These are phyloP conservation scores for Bryconaethiops microstoma DNA, from an alignment of 2,797 vertebrate species.

Conservation along the genomic window DNA sequence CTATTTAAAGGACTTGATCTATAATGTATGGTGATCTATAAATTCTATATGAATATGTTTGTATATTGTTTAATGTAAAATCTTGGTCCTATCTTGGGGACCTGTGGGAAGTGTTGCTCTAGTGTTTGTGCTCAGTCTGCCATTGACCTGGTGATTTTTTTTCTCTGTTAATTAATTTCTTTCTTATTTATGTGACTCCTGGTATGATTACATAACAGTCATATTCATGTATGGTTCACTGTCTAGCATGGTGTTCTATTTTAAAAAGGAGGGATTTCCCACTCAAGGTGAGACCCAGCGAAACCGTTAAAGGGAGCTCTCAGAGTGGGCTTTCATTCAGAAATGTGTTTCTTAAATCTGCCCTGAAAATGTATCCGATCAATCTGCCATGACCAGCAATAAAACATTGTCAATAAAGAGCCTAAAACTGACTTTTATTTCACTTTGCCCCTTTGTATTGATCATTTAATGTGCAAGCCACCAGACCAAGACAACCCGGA, in stretches of 20 bases:
- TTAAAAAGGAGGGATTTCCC: not conserved
- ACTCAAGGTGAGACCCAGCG: not conserved
- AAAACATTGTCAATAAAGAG: slow-evolving; percentile 32
- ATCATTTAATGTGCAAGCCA: not conserved
- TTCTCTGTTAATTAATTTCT: not conserved
- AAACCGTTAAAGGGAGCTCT: not conserved
- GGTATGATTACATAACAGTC: no score
- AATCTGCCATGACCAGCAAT: slow-evolving; percentile 25
- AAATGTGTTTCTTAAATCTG: not conserved
- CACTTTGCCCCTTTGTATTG: not conserved
- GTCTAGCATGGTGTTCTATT: not conserved
- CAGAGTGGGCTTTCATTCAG: no score
- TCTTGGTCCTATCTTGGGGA: not conserved
- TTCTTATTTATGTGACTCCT: not conserved
- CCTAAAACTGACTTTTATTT: slow-evolving; percentile 14
- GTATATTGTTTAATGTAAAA: not conserved
- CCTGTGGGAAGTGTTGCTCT: not conserved
- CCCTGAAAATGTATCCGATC: not conserved
- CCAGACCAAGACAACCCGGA: not conserved
- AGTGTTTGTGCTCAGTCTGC: not conserved
- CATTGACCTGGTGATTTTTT: not conserved
- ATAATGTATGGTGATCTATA: not conserved
- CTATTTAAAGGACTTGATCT: not conserved
- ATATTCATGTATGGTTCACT: no score
- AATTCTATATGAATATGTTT: not conserved